Evolutionary conservation across 2,797 vertebrate species (phyloP).

Genomic region (Calcarius lapponicus): DNA sequence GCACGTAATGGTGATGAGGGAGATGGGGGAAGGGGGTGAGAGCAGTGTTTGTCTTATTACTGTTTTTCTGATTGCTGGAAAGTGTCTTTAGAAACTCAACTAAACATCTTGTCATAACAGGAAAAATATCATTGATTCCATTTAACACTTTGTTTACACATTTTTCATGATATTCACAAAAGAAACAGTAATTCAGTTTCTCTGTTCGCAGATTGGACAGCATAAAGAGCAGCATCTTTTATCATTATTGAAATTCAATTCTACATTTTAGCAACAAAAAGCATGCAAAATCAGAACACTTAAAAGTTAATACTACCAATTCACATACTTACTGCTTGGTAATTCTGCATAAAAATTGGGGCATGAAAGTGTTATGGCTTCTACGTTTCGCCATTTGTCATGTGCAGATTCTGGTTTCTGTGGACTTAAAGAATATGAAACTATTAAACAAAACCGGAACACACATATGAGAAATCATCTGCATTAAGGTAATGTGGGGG

Average conservation of each 20-base stretch:
- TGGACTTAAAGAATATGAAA: constrained; percentile 35
- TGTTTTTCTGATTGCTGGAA: background rate
- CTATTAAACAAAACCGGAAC: background rate
- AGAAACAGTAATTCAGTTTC: background rate
- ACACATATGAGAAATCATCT: background rate
- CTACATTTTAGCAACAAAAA: background rate
- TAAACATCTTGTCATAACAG: background rate
- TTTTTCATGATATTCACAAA: background rate
- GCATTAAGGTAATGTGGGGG: background rate
- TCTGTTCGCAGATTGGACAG: background rate
- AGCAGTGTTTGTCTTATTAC: background rate
- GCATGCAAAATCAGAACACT: background rate
- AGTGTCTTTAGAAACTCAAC: background rate
- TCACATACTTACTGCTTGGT: constrained; percentile 65
- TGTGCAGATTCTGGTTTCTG: constrained; percentile 64
- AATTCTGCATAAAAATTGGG: constrained; percentile 45
- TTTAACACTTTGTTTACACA: background rate
- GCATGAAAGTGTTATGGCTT: constrained; percentile 17
- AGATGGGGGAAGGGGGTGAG: background rate
- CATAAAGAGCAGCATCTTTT: background rate
- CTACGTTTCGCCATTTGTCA: constrained; percentile 57
- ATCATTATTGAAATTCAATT: background rate
- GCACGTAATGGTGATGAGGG: background rate
- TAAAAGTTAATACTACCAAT: background rate
- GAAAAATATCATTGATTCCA: background rate